phyloP scores from a whole-genome alignment of 2,113 vertebrate genomes.

The Sinocyclocheilus maitianheensis region DNA sequence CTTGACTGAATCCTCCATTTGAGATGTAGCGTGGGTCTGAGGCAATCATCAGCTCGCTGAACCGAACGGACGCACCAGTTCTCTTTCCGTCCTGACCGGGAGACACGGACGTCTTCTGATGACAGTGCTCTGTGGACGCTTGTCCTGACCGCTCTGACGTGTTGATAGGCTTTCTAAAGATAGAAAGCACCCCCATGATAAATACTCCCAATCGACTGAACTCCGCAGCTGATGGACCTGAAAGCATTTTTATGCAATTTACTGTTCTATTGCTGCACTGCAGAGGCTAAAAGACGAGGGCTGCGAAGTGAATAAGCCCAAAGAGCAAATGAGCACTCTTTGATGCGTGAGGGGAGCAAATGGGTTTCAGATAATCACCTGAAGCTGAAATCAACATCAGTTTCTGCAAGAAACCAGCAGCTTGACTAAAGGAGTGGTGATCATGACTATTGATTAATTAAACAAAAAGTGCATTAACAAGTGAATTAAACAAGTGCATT shows the following conservation, averaged over 20 bases:
- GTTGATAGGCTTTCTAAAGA: constrained; percentile 52
- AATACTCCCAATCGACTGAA: constrained; percentile 42
- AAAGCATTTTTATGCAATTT: constrained; percentile 36
- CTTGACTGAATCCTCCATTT: constrained; percentile 28
- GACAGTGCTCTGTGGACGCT: neutral
- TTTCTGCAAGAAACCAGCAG: neutral
- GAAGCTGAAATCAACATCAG: neutral
- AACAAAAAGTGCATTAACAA: neutral
- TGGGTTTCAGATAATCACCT: constrained; percentile 24
- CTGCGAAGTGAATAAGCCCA: constrained; percentile 10
- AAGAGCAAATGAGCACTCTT: neutral
- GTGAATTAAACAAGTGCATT: neutral
- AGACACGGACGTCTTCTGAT: constrained; percentile 46
- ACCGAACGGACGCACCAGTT: neutral
- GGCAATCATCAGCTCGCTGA: constrained; percentile 46
- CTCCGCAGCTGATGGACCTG: neutral
- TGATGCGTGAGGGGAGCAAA: constrained; percentile 11
- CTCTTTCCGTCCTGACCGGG: constrained; percentile 28
- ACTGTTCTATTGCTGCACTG: constrained; percentile 32
- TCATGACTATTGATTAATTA: neutral
- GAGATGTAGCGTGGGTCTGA: neutral
- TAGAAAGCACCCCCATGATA: constrained; percentile 49
- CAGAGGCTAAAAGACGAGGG: constrained; percentile 8
- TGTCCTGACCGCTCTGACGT: constrained; percentile 34
- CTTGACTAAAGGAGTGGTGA: constrained; percentile 12